Evolutionary conservation across 2,113 vertebrate genomes (phyloP), one percentile per base, ranked within the genome.

Genomic region (Cyphomyrus discorhynchus): DNA sequence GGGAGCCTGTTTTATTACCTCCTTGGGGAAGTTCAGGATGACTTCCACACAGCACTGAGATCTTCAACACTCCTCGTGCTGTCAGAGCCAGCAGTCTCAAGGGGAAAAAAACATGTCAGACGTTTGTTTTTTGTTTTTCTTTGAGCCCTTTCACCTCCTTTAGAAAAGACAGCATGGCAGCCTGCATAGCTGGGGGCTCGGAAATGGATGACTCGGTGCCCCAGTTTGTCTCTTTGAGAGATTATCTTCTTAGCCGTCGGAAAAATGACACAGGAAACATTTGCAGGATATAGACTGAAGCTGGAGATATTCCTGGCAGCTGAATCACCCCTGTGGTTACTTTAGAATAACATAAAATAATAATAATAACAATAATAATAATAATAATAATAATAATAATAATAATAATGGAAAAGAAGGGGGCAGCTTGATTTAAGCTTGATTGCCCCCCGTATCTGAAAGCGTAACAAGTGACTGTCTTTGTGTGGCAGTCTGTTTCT

Each of bases 401-500:
- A 9, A 62, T 7, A 58, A 62, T 92, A 91, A 92, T 91, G 4
- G 52, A 19, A 53, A 88, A 93, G 90, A 92, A 91, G 89, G 85
- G 17, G 9, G 74, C 92, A 89, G 88, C 45, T 87, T 46, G 53
- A 50, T 83, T 42, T 77, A 62, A 53, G 39, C 42, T 42, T 21
- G 35, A 58, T 80, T 80, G 10, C 52, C 35, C 39, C 19, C 39
- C 6, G 0, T 19, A 46, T 27, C 52, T 62, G 88, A 92, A 90
- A 92, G 91, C 89, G 91, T 91, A 93, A 94, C 92, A 82, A 93
- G 93, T 94, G 94, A 95, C 93, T 83, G 90, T 95, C 95, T 95
- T 95, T 94, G 96, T 95, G 93, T 91, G 90, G 91, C 46, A 86
- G 90, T 94, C 94, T 94, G 95, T 94, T 96, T 93, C 94, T 96